These are phyloP conservation scores for Mechanitis messenoides DNA, from an alignment of 2,888 invertebrate genomes.

Conservation along the genomic window DNA sequence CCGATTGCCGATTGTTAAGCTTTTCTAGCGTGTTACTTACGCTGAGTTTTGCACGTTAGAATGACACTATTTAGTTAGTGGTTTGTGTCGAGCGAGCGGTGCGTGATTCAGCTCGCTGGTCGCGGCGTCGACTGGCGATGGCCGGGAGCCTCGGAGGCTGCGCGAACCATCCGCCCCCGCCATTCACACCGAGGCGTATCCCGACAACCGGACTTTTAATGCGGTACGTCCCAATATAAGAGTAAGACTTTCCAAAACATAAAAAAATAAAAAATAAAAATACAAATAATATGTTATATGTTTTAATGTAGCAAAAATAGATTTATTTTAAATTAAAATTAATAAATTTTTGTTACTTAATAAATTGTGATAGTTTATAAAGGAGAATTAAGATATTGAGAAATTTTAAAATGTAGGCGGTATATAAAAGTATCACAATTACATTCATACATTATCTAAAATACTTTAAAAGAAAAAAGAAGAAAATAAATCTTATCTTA, in stretches of 20 bases:
- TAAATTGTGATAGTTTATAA: too few relatives aligned
- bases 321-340: too few relatives aligned
- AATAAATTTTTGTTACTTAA: too few relatives aligned
- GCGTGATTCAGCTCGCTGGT: conserved; percentile 57
- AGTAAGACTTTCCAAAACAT: conserved; percentile 12
- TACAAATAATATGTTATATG: too few relatives aligned
- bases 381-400: too few relatives aligned
- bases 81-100: conserved; percentile 41
- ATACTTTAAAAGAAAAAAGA: too few relatives aligned
- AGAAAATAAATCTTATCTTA: too few relatives aligned
- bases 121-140: conserved; percentile 66
- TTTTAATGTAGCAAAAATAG: too few relatives aligned
- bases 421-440: too few relatives aligned
- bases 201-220: conserved; percentile 66
- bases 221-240: conserved; percentile 58
- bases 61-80: conserved; percentile 56
- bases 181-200: conserved; percentile 68
- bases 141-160: conserved; percentile 65
- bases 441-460: too few relatives aligned
- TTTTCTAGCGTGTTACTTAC: conserved; percentile 49
- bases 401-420: too few relatives aligned
- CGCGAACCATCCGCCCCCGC: conserved; percentile 64
- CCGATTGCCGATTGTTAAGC: conserved; percentile 16
- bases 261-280: too few relatives aligned
- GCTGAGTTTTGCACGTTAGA: conserved; percentile 53